Percentiles rank a stretch among this genome's conserved stretches.
Conservation (phyloP, 2,888 invertebrate species). For the Corbicula japonica region DNA sequence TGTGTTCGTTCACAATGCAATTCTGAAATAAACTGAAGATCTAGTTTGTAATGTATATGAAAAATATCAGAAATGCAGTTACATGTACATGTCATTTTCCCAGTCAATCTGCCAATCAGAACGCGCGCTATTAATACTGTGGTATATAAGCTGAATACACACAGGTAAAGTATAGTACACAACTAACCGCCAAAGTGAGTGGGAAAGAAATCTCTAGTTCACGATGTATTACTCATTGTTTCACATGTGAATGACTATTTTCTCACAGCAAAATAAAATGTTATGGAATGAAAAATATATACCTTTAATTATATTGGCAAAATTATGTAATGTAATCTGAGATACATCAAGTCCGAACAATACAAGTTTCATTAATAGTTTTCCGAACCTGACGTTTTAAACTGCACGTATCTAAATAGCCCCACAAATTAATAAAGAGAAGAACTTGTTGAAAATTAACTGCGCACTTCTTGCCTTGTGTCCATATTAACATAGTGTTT, state of each 20-base stretch:
- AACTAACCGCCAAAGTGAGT: conserved; percentile 19
- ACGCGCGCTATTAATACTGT: conserved; percentile 32
- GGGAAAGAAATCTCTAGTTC: conserved; percentile 26
- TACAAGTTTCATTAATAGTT: too few relatives aligned
- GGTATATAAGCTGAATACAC: conserved; percentile 17
- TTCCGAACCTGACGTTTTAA: too few relatives aligned
- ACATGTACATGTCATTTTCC: conserved; percentile 40
- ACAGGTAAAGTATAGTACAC: conserved; percentile 14
- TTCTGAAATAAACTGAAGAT: conserved; percentile 57
- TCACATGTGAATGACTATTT: conserved; percentile 31
- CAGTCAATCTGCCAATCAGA: conserved; percentile 45
- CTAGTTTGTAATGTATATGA: conserved; percentile 36
- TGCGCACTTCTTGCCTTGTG: too few relatives aligned
- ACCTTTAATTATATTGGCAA: too few relatives aligned
- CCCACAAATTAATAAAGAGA: too few relatives aligned
- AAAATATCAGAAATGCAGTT: conserved; percentile 30
- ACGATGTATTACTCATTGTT: conserved; percentile 34
- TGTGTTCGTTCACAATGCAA: conserved; percentile 49
- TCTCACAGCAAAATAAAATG: too few relatives aligned
- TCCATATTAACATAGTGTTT: too few relatives aligned
- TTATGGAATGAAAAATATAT: too few relatives aligned
- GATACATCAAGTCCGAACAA: too few relatives aligned
- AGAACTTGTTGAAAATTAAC: too few relatives aligned
- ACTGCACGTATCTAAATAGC: too few relatives aligned
- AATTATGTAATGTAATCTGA: too few relatives aligned